A percentile compares a stretch with the other conserved stretches of the same genome.
Conservation (phyloP, 2,888 invertebrate genomes). For the Troides helena region DNA sequence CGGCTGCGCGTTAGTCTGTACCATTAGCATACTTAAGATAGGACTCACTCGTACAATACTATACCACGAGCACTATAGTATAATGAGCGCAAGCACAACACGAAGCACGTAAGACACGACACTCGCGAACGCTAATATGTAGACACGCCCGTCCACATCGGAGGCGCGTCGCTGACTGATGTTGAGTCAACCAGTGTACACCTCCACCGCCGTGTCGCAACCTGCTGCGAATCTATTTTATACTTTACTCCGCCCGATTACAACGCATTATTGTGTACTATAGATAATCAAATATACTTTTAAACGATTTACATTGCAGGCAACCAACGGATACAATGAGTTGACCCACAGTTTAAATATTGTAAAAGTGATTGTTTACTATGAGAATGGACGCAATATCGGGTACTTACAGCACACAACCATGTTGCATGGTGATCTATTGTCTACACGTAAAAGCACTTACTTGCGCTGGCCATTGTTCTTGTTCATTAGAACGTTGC, state of each 20-base stretch:
- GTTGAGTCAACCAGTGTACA: slow-evolving; percentile 33
- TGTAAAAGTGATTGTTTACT: slow-evolving; percentile 66
- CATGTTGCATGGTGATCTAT: slow-evolving; percentile 46
- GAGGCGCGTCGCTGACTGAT: slow-evolving; percentile 63
- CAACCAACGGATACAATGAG: slow-evolving; percentile 47
- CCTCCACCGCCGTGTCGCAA: slow-evolving; percentile 35
- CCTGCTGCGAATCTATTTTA: slow-evolving; percentile 5
- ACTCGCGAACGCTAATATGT: slow-evolving; percentile 56
- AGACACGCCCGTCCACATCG: slow-evolving; percentile 58
- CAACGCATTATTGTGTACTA: slow-evolving; percentile 18
- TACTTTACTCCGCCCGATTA: slow-evolving; percentile 28
- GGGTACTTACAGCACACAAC: slow-evolving; percentile 25
- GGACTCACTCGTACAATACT: slow-evolving; percentile 74
- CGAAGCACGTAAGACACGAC: slow-evolving; percentile 54
- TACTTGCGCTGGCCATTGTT: slow-evolving; percentile 63
- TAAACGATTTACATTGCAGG: slow-evolving; percentile 20
- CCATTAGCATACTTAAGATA: slow-evolving; percentile 74
- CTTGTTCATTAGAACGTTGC: slow-evolving; percentile 53
- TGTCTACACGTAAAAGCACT: slow-evolving; percentile 61
- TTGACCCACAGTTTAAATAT: slow-evolving; percentile 58
- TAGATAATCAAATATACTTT: slow-evolving; percentile 8
- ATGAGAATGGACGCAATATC: slow-evolving; percentile 47
- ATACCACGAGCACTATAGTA: slow-evolving; percentile 73
- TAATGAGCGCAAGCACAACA: slow-evolving; percentile 68
- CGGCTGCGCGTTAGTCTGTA: slow-evolving; percentile 80